These are phyloP conservation scores for Cerastoderma edule DNA, from an alignment of 2,888 invertebrate species.

Conservation along the genomic window DNA sequence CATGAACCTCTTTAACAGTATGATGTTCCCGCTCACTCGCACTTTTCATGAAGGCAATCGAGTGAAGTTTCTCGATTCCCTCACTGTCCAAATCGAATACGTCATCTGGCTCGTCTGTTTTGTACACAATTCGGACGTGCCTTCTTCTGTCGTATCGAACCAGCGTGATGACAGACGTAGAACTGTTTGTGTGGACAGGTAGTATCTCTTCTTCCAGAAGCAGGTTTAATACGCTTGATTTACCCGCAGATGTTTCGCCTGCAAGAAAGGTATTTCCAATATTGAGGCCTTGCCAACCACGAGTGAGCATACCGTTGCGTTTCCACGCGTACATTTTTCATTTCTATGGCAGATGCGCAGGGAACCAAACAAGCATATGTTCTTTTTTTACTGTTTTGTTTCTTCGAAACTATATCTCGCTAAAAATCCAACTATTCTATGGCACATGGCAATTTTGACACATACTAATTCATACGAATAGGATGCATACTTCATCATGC, in stretches of 20 bases:
- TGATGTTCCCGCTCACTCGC: slow-evolving; percentile 54
- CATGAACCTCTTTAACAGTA: slow-evolving; percentile 64
- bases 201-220: slow-evolving; percentile 71
- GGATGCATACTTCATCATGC: too few species aligned
- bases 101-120: slow-evolving; percentile 33
- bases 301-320: too few species aligned
- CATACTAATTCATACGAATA: too few species aligned
- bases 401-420: too few species aligned
- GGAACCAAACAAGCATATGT: background rate
- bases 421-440: too few species aligned
- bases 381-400: too few species aligned
- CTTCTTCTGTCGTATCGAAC: slow-evolving; percentile 62
- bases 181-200: slow-evolving; percentile 72
- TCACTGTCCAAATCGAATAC: slow-evolving; percentile 49
- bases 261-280: slow-evolving; percentile 6
- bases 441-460: too few species aligned
- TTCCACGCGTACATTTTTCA: too few species aligned
- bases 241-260: slow-evolving; percentile 81
- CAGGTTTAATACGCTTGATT: slow-evolving; percentile 77
- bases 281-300: too few species aligned
- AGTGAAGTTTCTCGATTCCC: slow-evolving; percentile 44
- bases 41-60: slow-evolving; percentile 58
- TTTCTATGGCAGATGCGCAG: too few species aligned
- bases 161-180: slow-evolving; percentile 75
- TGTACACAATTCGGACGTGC: slow-evolving; percentile 59